phyloP scores from a whole-genome alignment of 1,140 invertebrate genomes.

The Apis florea region DNA sequence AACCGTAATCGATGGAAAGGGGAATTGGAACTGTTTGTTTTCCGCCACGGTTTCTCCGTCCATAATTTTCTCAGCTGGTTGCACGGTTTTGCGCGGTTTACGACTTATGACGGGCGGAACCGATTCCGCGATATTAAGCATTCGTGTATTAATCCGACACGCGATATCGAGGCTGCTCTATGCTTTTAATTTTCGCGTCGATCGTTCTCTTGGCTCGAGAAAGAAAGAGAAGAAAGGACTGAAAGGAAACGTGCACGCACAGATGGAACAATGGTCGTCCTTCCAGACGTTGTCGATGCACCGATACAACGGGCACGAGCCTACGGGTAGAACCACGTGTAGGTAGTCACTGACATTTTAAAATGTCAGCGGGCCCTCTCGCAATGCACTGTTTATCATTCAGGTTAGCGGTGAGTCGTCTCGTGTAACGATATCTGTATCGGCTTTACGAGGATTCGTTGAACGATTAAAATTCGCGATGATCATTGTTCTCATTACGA shows the following conservation, averaged over 20 bases:
- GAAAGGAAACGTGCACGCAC: not conserved
- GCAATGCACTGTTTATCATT: constrained; percentile 70
- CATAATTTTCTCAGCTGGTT: not conserved
- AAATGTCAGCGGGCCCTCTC: constrained; percentile 70
- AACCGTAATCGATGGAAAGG: not conserved
- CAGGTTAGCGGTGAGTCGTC: constrained; percentile 46
- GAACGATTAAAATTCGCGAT: not conserved
- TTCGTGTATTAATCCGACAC: not conserved
- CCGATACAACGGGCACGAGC: constrained; percentile 58
- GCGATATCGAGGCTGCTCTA: not conserved
- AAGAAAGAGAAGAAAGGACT: constrained; percentile 1
- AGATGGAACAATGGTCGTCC: constrained; percentile 27
- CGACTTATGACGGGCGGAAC: not conserved
- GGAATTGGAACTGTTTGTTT: not conserved
- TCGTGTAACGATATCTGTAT: constrained; percentile 41
- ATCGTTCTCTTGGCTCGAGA: not conserved
- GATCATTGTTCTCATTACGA: not conserved
- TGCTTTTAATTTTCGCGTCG: not conserved
- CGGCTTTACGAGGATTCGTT: not conserved
- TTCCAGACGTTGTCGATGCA: constrained; percentile 25
- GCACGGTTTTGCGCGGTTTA: not conserved
- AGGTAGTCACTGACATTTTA: constrained; percentile 74
- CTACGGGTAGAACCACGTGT: constrained; percentile 61
- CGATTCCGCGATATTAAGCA: not conserved
- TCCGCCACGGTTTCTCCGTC: not conserved